These are phyloP conservation scores for Phodopus roborovskii DNA, from an alignment of 2,113 vertebrate species.

Conservation along the genomic window DNA sequence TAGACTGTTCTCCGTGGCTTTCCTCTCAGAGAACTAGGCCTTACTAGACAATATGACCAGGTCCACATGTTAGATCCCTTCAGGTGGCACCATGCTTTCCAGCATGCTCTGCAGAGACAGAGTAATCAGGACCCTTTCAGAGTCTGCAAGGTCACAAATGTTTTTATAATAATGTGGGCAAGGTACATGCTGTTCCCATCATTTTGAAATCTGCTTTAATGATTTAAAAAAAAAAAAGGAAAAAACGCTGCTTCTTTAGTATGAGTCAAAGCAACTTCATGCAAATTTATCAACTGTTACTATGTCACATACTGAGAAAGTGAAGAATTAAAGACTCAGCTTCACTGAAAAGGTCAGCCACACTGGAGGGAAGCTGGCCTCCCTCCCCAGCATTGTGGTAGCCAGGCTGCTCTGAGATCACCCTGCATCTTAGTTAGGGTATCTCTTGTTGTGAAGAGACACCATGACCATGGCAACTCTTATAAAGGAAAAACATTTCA, in stretches of 20 bases:
- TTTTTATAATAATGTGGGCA: neutral
- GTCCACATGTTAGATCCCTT: too few relatives aligned
- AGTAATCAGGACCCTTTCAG: neutral
- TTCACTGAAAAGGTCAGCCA: neutral
- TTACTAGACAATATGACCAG: neutral
- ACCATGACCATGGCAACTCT: too few relatives aligned
- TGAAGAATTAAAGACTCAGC: neutral
- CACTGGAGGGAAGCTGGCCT: neutral
- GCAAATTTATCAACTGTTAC: neutral
- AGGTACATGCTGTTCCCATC: neutral
- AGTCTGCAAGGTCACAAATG: neutral
- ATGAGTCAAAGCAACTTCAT: neutral
- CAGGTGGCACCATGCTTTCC: neutral
- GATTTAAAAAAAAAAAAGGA: neutral
- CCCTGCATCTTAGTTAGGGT: too few relatives aligned
- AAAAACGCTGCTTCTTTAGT: neutral
- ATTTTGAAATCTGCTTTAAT: neutral
- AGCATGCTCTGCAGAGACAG: neutral
- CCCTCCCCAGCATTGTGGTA: neutral
- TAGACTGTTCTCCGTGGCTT: neutral
- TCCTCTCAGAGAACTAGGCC: neutral
- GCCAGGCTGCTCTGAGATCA: neutral
- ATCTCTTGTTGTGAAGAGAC: too few relatives aligned
- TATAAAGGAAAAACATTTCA: too few relatives aligned
- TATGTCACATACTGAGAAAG: neutral